Conservation (phyloP, 2,888 invertebrate species). For the Ptilodon capucinus region DNA sequence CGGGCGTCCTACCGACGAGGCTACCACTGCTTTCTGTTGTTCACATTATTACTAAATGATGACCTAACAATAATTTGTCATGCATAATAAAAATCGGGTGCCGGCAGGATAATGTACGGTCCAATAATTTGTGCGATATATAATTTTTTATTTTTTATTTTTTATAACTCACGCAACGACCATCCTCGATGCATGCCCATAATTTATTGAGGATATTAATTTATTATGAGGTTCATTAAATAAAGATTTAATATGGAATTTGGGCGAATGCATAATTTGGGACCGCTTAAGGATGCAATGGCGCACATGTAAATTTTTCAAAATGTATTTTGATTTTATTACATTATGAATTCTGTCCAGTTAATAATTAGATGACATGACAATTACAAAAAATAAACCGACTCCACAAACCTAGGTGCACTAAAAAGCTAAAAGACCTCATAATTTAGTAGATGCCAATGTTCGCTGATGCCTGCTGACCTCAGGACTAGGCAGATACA, state of each 20-base stretch:
- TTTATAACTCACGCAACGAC: constrained; percentile 7
- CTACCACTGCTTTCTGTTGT: not conserved
- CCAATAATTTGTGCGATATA: constrained; percentile 26
- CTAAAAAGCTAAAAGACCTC: too few relatives aligned
- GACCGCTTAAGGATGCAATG: not conserved
- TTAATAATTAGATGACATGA: too few relatives aligned
- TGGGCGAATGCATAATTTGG: not conserved
- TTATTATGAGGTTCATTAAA: constrained; percentile 27
- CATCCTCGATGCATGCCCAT: constrained; percentile 10
- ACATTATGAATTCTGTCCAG: too few relatives aligned
- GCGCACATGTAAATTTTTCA: too few relatives aligned
- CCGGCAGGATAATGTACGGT: constrained; percentile 23
- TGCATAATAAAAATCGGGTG: constrained; percentile 25
- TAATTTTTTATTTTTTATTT: constrained; percentile 9
- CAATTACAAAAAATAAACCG: too few relatives aligned
- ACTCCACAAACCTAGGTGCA: too few relatives aligned
- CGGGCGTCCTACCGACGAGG: too few relatives aligned
- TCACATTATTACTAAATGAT: constrained; percentile 14
- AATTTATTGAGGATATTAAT: constrained; percentile 18
- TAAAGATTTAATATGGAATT: constrained; percentile 10
- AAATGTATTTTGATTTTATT: too few relatives aligned
- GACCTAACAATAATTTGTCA: constrained; percentile 36
- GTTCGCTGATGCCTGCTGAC: too few relatives aligned
- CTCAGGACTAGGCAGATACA: too few relatives aligned
- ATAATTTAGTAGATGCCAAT: too few relatives aligned